Base-by-base conservation (phyloP, 64 coral and sea anemone species). In the Catalaphyllia jardinei region DNA sequence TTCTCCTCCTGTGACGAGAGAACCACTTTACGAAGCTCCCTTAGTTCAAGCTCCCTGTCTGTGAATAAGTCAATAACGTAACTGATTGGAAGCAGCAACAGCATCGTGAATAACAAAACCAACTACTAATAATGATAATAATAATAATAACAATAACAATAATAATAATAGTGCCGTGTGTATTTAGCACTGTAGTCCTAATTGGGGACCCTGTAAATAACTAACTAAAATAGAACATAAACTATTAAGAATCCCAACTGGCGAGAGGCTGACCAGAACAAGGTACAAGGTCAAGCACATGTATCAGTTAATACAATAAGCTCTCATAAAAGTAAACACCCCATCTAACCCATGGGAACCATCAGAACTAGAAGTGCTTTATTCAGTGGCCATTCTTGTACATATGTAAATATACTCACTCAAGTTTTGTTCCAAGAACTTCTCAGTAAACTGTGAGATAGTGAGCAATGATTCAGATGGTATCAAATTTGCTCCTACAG, bases 1-100 rank as follows among this genome's bases (percentile, higher is more conserved):
- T 91, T 90, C 39, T 90, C 87, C 27, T 93, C 77, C 63, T 96
- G 95, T 20, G 95, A 96, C 33, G 67, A 54, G 8, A 93, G 83
- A 8, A 96, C 87, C 42, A 89, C 73, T 52, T 82, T 96, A 30
- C 95, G 79, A 17, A 96, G 91, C 13, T 96, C 95, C 24, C 95
- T 83, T 29, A 96, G 73, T 77, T 96, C 95, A 10, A 96, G 89
- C 75, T 96, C 95, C 29, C 95, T 86, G 73, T 96, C 95, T 96
- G 78, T 33, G 76, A 60, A 19, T 51, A 87, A 76, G 11, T 16
- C 4, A 30, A 64, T 46, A n/a, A 65, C 49, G 6, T 22, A 24
- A 67, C 63, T 67, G 63, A 67, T 25, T 62, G 3, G 16, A 67
- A 67, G 17, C 63, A 67, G 0, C 17, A 19, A 9, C 7, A 67